These are phyloP conservation scores for Zaprionus davidi DNA, from an alignment of 1,140 invertebrate genomes.

Conservation along the genomic window DNA sequence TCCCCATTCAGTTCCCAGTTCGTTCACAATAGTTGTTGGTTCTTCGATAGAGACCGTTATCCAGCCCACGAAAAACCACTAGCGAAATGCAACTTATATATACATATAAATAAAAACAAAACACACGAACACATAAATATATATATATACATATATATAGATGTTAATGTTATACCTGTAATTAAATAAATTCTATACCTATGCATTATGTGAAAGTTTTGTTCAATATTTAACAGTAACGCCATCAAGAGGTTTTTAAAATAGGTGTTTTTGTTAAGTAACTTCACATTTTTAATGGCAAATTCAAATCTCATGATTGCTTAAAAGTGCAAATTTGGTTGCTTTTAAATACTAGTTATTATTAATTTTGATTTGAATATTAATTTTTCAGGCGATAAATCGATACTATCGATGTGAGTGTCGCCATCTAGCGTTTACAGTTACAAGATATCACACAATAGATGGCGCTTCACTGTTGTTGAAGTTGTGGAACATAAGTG, in stretches of 20 bases:
- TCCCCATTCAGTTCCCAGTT: constrained; percentile 2
- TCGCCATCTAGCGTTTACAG: too few species aligned
- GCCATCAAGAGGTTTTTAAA: too few species aligned
- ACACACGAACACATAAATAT: constrained; percentile 49
- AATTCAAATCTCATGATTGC: too few species aligned
- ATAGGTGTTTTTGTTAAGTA: too few species aligned
- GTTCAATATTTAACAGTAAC: background rate
- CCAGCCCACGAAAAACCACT: constrained; percentile 52
- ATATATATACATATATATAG: constrained; percentile 73
- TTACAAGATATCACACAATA: too few species aligned
- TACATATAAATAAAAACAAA: constrained; percentile 25
- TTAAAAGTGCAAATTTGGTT: too few species aligned
- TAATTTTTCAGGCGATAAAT: background rate
- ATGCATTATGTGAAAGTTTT: constrained; percentile 54
- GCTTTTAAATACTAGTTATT: too few species aligned
- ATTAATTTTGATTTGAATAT: background rate
- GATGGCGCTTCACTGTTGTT: too few species aligned
- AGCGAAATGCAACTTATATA: constrained; percentile 64
- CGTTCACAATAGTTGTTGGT: constrained; percentile 43
- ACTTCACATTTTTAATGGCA: too few species aligned
- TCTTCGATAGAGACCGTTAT: constrained; percentile 53
- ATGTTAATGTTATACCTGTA: constrained; percentile 81
- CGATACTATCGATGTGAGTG: too few species aligned
- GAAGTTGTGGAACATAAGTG: background rate
- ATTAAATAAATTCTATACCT: constrained; percentile 82